Evolutionary conservation across 2,797 vertebrate species (phyloP), one percentile per base, ranked within the genome.

Genomic region (Florisuga fusca): DNA sequence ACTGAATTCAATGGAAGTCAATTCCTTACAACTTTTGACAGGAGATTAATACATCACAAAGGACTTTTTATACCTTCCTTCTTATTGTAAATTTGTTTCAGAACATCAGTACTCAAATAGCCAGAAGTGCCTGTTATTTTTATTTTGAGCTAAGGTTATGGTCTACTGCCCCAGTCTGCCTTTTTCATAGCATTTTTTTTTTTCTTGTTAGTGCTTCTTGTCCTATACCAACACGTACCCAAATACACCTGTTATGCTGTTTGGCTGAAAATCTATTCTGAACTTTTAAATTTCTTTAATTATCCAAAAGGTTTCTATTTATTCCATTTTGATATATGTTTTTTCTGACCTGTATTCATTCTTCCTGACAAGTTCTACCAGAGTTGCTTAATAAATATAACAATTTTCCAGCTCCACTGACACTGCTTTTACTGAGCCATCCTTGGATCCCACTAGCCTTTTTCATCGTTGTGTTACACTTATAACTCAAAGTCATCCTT

Each of bases 171-270:
- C 73, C 3, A 41, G 23, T 3, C 7, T 66, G 4, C 8, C 8
- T 71, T 84, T 48, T 57, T 12, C 31, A 59, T 3, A 41, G 5
- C 2, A 13, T 5, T 53, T 15, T 87, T 82, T 87, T 46, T 9
- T 75, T 83, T 36, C n/a, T 61, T 80, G 14, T 29, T 29, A 54
- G 31, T 50, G 7, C 13, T 80, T 71, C 7, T 19, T 61, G 14
- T 22, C 18, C 33, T 41, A 8, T 50, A 3, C 12, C 25, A 54
- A 6, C 0, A 4, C 34, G 18, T 38, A 22, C 1, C 0, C 12
- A 63, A 64, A 12, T 29, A 74, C 20, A 74, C 7, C 6, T 79
- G 59, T 5, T 23, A 51, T 1, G 0, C 63, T 38, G 0, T 13
- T 72, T 48, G 22, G 14, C 43, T 80, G 12, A 59, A 45, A 80